A percentile compares a stretch with the other conserved stretches of the same genome.
These are phyloP conservation scores for Pomacea maculata DNA, from an alignment of 1,140 invertebrate species.

Conservation along the genomic window DNA sequence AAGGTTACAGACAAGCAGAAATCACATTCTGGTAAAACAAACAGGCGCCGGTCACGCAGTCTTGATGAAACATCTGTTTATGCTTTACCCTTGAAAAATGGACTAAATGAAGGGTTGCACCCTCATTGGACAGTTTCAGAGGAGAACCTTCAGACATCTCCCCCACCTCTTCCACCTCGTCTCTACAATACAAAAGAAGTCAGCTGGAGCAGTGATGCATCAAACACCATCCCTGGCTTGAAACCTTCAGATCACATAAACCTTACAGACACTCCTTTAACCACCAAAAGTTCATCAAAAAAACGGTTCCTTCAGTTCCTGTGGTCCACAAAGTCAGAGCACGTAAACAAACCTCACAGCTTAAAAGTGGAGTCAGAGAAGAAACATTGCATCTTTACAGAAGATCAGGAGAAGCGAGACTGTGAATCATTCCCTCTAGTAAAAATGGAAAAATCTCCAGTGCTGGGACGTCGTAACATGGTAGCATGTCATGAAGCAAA, in stretches of 20 bases:
- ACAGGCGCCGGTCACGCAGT: slow-evolving; percentile 14
- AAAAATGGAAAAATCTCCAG: slow-evolving; percentile 9
- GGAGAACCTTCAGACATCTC: not conserved
- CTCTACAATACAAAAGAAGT: too few relatives aligned
- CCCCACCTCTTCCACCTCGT: slow-evolving; percentile 16
- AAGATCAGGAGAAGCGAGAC: not conserved
- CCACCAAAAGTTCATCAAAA: too few relatives aligned
- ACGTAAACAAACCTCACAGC: not conserved
- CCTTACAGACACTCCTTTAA: too few relatives aligned
- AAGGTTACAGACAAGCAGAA: too few relatives aligned
- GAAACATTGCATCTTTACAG: not conserved
- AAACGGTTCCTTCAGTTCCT: too few relatives aligned
- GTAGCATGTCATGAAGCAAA: too few relatives aligned
- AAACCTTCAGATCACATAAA: too few relatives aligned
- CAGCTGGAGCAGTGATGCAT: too few relatives aligned
- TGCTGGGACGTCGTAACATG: not conserved
- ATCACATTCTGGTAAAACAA: not conserved
- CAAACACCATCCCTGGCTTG: too few relatives aligned
- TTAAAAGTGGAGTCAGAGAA: not conserved
- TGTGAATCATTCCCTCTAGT: slow-evolving; percentile 7
- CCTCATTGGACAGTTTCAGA: not conserved
- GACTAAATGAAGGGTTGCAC: not conserved
- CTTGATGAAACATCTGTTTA: slow-evolving; percentile 15
- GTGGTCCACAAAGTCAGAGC: too few relatives aligned
- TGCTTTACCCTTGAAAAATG: not conserved